Base-by-base conservation (phyloP, 2,888 invertebrate genomes). In the Acleris emargana region DNA sequence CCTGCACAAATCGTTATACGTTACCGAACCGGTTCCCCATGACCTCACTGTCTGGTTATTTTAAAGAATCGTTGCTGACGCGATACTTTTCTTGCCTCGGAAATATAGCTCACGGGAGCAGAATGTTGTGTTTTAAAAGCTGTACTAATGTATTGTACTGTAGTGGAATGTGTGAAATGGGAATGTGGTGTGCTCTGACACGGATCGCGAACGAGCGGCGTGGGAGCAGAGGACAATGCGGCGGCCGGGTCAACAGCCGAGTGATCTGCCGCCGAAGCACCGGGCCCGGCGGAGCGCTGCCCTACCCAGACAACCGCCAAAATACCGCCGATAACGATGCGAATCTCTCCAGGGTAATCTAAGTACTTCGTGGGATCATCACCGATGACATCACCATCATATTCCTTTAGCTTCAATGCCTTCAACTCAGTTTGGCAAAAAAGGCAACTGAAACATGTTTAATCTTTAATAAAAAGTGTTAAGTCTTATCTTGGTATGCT, bases 21-120 rank as follows among this genome's bases (percentile, higher is more conserved):
- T 76, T 78, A 79, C 73, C 69, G 74, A 83, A 87, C 86, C 85
- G 83, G 87, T 87, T 81, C 72, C 69, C 76, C 73, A 77, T 88
- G 88, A 90, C 84, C 86, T 89, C 88, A 89, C 83, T 79, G 80
- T 80, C 79, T 78, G 79, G 76, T 81, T 82, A 84, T 83, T 77
- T 76, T 69, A 69, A 69, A 69, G 57, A 57, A 45, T 53, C 53
- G 49, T 52, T 60, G 51, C 55, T 64, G 52, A 63, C 59, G 51
- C 51, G 54, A 55, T 51, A 52, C 58, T 49, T 60, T 52, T 54
- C 67, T 60, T 64, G 43, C 58, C 64, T 25, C 17, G 20, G n/a
- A 5, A 43, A 43, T 20, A 11, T 49, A 38, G 13, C 38, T 38
- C 4, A 22, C 18, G 22, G 18, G 22, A 43, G 7, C 6, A 38